Evolutionary conservation across 2,113 vertebrate genomes (phyloP), one percentile per base, ranked within the genome.

Genomic region (Elephas maximus): DNA sequence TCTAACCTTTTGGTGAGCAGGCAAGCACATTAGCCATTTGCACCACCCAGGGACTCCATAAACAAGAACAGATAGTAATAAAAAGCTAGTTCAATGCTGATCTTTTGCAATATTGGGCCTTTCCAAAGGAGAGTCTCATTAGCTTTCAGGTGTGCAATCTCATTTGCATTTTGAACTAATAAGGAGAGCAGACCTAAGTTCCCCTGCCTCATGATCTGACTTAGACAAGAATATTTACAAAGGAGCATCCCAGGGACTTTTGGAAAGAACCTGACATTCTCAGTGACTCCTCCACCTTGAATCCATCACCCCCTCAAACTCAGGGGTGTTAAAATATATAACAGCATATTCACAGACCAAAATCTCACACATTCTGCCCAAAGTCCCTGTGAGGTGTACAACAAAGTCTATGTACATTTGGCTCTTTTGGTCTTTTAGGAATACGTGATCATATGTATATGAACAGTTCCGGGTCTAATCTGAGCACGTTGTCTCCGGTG

Each of bases 401-500:
- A 8, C 20, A 62, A 44, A 84, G 30, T 80, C 90, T 71, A 2
- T 41, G 45, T 48, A 65, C 67, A 65, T 57, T 26, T 20, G 67
- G 24, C 37, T 74, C 37, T 65, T 78, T 53, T 10, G 21, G 33
- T 91, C 83, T 89, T 89, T 93, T 53, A 78, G 65, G 67, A 91
- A 67, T 78, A 51, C 20, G 10, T 6, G 51, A 79, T 79, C 53
- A 4, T 88, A 26, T 84, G 51, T 91, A 77, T 45, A 28, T 60
- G 91, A 89, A 90, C 53, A 33, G 60, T 63, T 97, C 84, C 44
- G 10, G 60, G 63, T 92, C 91, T 96, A 83, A 94, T 90, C 86
- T 87, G 83, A 97, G 74, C 91, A 73, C n/a, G 15, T 53, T 92
- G 87, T 95, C 95, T 96, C 90, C 63, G 17, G 48, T 93, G 88